phyloP scores from a whole-genome alignment of 1,140 invertebrate genomes.

The Drosophila suzukii region DNA sequence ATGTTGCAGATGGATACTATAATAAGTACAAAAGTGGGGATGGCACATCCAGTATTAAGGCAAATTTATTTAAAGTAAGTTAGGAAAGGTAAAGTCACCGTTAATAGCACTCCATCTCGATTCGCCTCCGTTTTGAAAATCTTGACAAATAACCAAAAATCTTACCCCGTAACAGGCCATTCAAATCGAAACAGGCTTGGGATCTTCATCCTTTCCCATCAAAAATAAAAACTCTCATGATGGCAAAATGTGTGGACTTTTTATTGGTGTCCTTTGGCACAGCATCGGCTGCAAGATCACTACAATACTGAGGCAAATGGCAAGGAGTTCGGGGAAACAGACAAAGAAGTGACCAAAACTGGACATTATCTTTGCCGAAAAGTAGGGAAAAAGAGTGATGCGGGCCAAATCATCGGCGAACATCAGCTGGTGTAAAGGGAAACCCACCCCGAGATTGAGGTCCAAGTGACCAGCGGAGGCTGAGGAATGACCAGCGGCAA shows the following conservation, averaged over 20 bases:
- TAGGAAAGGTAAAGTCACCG: too few species aligned
- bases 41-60: too few species aligned
- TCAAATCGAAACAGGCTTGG: conserved; percentile 56
- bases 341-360: conserved; percentile 63
- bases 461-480: conserved; percentile 50
- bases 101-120: too few species aligned
- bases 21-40: too few species aligned
- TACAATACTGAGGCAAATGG: conserved; percentile 7
- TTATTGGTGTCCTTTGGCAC: conserved; percentile 80
- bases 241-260: conserved; percentile 67
- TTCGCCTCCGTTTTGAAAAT: neutral
- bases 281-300: conserved; percentile 46
- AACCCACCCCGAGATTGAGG: conserved; percentile 45
- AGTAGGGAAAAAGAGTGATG: conserved; percentile 36
- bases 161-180: conserved; percentile 32
- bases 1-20: too few species aligned
- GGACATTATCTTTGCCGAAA: conserved; percentile 78
- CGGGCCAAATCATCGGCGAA: conserved; percentile 49
- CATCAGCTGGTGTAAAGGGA: conserved; percentile 19
- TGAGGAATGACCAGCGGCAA: conserved; percentile 49
- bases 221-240: conserved; percentile 12
- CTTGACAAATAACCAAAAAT: conserved; percentile 1
- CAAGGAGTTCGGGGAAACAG: conserved; percentile 7
- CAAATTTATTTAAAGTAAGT: too few species aligned
- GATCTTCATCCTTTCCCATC: conserved; percentile 2